phyloP scores from a whole-genome alignment of 2,888 invertebrate species.

The Phasia obesa region DNA sequence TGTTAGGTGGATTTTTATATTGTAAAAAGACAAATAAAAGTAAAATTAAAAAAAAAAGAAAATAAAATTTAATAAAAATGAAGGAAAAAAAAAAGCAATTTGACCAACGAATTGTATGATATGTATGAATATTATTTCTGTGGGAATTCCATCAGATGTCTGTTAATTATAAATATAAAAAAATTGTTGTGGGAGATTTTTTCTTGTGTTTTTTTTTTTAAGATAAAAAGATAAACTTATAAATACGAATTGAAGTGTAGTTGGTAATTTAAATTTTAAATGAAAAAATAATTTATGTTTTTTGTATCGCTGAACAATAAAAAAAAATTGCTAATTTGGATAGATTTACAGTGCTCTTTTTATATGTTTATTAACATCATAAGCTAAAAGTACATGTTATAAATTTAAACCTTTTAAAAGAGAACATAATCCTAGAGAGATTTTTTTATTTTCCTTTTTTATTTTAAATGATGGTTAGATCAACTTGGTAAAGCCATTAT shows the following conservation, averaged over 20 bases:
- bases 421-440: too few relatives aligned
- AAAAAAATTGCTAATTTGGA: too few relatives aligned
- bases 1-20: slow-evolving; percentile 45
- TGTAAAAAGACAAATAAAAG: slow-evolving; percentile 1
- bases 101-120: slow-evolving; percentile 54
- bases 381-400: too few relatives aligned
- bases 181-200: not conserved
- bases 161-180: slow-evolving; percentile 58
- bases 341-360: too few relatives aligned
- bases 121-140: slow-evolving; percentile 60
- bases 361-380: too few relatives aligned
- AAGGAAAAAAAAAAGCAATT: slow-evolving; percentile 36
- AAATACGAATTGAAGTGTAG: not conserved
- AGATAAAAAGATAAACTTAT: not conserved
- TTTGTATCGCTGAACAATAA: not conserved
- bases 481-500: too few relatives aligned
- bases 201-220: not conserved
- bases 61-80: not conserved
- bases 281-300: not conserved
- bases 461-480: too few relatives aligned
- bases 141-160: slow-evolving; percentile 65
- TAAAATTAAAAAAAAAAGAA: not conserved
- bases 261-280: not conserved
- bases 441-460: too few relatives aligned
- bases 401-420: too few relatives aligned